A percentile compares a stretch with the other conserved stretches of the same genome.
Conservation (phyloP, 1,140 invertebrate species). For the Battus philenor region DNA sequence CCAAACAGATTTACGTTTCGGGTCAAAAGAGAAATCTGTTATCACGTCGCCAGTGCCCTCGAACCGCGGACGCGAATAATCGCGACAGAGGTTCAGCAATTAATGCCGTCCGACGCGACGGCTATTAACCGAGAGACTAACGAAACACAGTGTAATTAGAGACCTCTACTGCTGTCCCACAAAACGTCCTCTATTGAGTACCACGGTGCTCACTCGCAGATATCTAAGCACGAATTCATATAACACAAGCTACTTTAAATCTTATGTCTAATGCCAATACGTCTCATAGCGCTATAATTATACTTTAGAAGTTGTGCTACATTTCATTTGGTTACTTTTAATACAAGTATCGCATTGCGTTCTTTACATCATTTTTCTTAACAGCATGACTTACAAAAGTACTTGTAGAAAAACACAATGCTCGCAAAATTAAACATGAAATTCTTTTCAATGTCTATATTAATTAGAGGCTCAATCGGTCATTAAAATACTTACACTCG, state of each 20-base stretch:
- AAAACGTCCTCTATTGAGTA: constrained; percentile 12
- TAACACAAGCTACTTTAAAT: not conserved
- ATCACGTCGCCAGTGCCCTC: constrained; percentile 44
- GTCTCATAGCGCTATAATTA: too few relatives aligned
- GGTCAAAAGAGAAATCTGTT: constrained; percentile 68
- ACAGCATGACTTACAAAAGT: too few relatives aligned
- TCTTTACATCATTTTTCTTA: too few relatives aligned
- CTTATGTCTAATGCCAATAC: too few relatives aligned
- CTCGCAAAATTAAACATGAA: too few relatives aligned
- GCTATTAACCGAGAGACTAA: constrained; percentile 45
- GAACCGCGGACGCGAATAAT: constrained; percentile 67
- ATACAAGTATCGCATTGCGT: too few relatives aligned
- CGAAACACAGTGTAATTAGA: constrained; percentile 38
- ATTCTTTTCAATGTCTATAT: too few relatives aligned
- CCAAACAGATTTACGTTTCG: constrained; percentile 42
- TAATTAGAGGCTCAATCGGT: too few relatives aligned
- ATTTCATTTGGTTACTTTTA: too few relatives aligned
- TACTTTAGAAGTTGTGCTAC: too few relatives aligned
- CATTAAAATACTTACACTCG: too few relatives aligned
- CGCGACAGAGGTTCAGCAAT: constrained; percentile 54
- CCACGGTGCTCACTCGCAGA: not conserved
- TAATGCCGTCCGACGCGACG: constrained; percentile 54
- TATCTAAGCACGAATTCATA: not conserved
- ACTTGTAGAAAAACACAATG: too few relatives aligned
- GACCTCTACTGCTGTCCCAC: constrained; percentile 29